phyloP scores from a whole-genome alignment of 1,140 invertebrate genomes.

The Papilio polyxenes region DNA sequence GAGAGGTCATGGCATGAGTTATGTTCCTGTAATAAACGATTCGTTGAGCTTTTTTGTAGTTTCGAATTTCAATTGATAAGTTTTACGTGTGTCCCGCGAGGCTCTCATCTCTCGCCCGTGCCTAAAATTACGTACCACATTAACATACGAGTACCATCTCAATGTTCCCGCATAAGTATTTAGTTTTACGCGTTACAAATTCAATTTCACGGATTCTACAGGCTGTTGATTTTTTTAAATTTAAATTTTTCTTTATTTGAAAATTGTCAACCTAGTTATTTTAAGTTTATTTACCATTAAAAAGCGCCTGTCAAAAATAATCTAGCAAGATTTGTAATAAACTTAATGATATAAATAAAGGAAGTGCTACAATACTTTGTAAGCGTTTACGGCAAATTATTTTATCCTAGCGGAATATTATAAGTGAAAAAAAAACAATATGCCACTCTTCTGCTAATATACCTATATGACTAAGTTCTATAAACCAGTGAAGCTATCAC shows the following conservation, averaged over 20 bases:
- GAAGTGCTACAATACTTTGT: too few relatives aligned
- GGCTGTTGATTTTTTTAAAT: neutral
- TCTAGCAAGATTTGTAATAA: neutral
- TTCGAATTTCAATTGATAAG: neutral
- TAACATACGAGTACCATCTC: neutral
- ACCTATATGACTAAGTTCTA: too few relatives aligned
- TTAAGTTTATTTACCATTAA: neutral
- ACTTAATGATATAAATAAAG: too few relatives aligned
- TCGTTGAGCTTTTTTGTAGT: constrained; percentile 10
- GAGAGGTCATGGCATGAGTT: too few relatives aligned
- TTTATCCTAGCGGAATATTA: too few relatives aligned
- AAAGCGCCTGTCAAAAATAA: constrained; percentile 3
- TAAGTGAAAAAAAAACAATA: too few relatives aligned
- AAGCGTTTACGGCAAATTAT: too few relatives aligned
- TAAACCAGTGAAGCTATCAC: neutral
- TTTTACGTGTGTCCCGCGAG: neutral
- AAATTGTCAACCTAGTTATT: too few relatives aligned
- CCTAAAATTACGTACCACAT: neutral
- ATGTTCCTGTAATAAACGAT: neutral
- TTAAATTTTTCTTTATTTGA: too few relatives aligned
- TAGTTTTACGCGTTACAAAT: constrained; percentile 2
- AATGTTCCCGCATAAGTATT: neutral
- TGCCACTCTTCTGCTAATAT: too few relatives aligned
- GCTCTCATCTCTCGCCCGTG: constrained; percentile 3
- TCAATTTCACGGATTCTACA: neutral